Percentiles rank a stretch among this genome's conserved stretches.
Evolutionary conservation across 2,888 invertebrate species (phyloP).

Genomic region (Phyllotreta cruciferae): DNA sequence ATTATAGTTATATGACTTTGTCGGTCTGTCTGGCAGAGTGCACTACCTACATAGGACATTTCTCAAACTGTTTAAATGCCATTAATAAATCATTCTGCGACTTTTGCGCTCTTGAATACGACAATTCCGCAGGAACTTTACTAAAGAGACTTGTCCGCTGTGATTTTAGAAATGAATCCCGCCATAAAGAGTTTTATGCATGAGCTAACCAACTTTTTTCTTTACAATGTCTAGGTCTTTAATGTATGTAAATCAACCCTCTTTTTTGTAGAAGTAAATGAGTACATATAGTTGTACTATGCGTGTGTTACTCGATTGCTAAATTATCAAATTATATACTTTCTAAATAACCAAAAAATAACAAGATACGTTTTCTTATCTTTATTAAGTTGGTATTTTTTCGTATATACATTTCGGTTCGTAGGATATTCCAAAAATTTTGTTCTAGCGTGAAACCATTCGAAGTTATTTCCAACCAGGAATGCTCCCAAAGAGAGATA

Average conservation of each 20-base stretch:
- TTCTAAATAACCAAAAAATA: no score
- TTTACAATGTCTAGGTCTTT: no score
- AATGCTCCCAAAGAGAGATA: conserved; percentile 23
- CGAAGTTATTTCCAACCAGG: conserved; percentile 12
- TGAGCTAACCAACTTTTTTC: no score
- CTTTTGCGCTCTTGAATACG: conserved; percentile 28
- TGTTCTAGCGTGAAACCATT: conserved; percentile 26
- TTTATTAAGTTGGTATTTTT: conserved; percentile 19
- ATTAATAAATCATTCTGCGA: conserved; percentile 27
- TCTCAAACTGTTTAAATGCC: conserved; percentile 31
- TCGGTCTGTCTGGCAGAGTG: conserved; percentile 11
- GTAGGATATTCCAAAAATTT: conserved; percentile 1
- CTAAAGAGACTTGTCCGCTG: no score
- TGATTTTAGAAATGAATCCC: no score
- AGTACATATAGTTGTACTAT: no score
- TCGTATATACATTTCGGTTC: background rate
- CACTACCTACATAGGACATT: conserved; percentile 18
- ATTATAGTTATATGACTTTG: conserved; percentile 27
- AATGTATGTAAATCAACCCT: no score
- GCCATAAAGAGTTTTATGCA: no score
- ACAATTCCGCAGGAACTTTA: conserved; percentile 12
- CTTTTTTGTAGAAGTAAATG: no score
- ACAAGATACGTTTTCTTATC: no score
- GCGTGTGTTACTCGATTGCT: no score
- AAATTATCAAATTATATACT: no score